phyloP scores from a whole-genome alignment of 2,888 invertebrate genomes.

The Ditylenchus weischeri region DNA sequence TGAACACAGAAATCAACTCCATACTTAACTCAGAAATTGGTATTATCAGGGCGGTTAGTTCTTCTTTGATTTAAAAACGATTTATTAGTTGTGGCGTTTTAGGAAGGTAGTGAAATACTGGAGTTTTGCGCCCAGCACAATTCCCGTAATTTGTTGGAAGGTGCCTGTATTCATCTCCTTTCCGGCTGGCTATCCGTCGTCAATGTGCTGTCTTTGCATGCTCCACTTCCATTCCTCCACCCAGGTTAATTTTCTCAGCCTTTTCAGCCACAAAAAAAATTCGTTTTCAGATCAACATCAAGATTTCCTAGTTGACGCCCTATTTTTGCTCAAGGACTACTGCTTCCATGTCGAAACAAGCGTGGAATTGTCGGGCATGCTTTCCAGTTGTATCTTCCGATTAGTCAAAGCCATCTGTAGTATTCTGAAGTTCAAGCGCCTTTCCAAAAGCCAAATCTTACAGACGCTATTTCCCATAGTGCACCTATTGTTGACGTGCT shows the following conservation, averaged over 20 bases:
- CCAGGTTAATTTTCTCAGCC: slow-evolving; percentile 1
- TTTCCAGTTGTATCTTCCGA: slow-evolving; percentile 36
- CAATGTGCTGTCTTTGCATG: slow-evolving; percentile 48
- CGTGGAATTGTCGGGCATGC: slow-evolving; percentile 29
- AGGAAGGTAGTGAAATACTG: slow-evolving; percentile 48
- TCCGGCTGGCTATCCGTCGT: slow-evolving; percentile 50
- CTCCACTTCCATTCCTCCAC: slow-evolving; percentile 50
- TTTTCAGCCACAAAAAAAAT: neutral
- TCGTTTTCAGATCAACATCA: slow-evolving; percentile 27
- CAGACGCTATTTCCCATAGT: slow-evolving; percentile 24
- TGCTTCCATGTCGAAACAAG: slow-evolving; percentile 35
- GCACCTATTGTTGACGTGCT: slow-evolving; percentile 27
- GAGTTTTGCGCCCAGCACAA: slow-evolving; percentile 46
- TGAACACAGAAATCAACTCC: slow-evolving; percentile 45
- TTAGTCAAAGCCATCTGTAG: slow-evolving; percentile 28
- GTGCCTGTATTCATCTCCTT: slow-evolving; percentile 40
- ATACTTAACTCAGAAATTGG: slow-evolving; percentile 40
- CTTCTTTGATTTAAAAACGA: slow-evolving; percentile 2
- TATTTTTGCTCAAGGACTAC: slow-evolving; percentile 36
- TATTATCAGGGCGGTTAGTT: slow-evolving; percentile 28
- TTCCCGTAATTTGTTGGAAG: slow-evolving; percentile 41
- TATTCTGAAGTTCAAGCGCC: neutral
- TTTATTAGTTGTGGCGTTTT: no score
- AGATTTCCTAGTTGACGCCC: slow-evolving; percentile 32
- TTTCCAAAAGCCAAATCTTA: neutral